Base-by-base conservation (phyloP, 2,797 vertebrate genomes). In the Esox lucius region DNA sequence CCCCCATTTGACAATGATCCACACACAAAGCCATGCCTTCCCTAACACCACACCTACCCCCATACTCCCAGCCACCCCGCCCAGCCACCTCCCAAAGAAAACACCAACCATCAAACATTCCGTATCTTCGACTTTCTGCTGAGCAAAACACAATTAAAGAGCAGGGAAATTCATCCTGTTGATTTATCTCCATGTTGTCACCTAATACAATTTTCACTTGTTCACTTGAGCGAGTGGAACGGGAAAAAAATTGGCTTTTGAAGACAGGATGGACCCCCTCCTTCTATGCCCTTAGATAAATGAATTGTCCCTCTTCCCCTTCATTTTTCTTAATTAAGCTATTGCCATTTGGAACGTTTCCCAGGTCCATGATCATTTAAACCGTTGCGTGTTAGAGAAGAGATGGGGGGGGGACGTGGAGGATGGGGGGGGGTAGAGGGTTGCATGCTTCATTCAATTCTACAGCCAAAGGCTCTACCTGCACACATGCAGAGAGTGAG, bases 261-360 rank as follows among this genome's bases (percentile, higher is more conserved):
- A 86, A 82, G 81, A 84, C 2, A 15, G 74, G 72, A 68, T 75
- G 75, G 49, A 85, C 85, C 86, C 76, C 73, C 64, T 48, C 61
- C 70, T 77, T 70, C 51, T 70, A 75, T 81, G 78, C 75, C 64
- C 81, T 88, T 85, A 88, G 90, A 92, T 82, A 75, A 92, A 92
- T 92, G 90, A 88, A 88, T 86, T 70, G 51, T 74, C 72, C 72
- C 64, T 66, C 70, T 83, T 87, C 81, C 72, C 69, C 80, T 88
- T 85, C 86, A 91, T 92, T 92, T 89, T 90, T 94, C 89, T 93
- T 88, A 92, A 92, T 94, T 91, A 93, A 78, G 81, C 35, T 8
- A 85, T 88, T 86, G 80, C 85, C 75, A 84, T 91, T 90, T 91
- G 88, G 88, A 89, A 78, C 19, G 74, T 81, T 82, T 91, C 88